phyloP scores from a whole-genome alignment of 2,113 vertebrate species.

The Agapornis roseicollis region DNA sequence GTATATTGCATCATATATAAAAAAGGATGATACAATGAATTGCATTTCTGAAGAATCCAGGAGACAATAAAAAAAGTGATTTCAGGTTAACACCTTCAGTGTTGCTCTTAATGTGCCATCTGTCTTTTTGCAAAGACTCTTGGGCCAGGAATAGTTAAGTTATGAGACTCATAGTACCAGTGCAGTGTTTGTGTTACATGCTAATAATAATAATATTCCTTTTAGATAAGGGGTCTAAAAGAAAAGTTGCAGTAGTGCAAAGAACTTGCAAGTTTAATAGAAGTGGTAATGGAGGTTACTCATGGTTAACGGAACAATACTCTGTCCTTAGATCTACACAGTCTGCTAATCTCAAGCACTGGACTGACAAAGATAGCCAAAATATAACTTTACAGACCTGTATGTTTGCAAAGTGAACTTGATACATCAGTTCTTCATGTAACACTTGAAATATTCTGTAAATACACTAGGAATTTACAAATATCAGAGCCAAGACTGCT shows the following conservation, averaged over 20 bases:
- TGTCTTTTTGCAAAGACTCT: background rate
- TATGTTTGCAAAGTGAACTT: background rate
- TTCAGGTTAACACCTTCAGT: background rate
- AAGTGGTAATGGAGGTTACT: background rate
- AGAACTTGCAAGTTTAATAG: background rate
- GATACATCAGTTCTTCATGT: background rate
- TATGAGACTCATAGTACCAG: background rate
- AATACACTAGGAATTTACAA: background rate
- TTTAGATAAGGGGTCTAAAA: background rate
- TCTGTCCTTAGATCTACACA: background rate
- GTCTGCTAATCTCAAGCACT: background rate
- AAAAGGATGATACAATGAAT: slow-evolving; percentile 23
- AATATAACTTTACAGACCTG: background rate
- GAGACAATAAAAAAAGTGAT: background rate
- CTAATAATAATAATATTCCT: background rate
- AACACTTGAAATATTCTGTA: background rate
- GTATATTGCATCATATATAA: slow-evolving; percentile 28
- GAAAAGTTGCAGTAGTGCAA: background rate
- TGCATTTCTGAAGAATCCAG: background rate
- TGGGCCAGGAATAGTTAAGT: background rate
- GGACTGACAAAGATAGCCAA: background rate
- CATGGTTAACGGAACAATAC: background rate
- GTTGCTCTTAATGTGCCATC: background rate
- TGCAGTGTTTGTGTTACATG: background rate
- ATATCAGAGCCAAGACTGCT: background rate